Base-by-base conservation (phyloP, 2,888 invertebrate species). In the Protodeltote pygarga region DNA sequence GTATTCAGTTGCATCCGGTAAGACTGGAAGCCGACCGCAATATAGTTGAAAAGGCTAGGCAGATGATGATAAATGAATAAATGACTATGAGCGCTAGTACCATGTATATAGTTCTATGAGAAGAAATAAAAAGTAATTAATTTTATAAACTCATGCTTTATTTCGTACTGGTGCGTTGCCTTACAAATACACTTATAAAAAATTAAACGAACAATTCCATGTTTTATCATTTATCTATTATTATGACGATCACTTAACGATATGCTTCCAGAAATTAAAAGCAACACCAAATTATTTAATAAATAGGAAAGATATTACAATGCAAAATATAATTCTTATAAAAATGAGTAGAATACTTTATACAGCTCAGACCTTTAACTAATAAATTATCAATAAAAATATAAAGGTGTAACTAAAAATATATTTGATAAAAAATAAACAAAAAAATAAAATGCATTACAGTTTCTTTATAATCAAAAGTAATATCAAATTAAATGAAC, bases 141-240 rank as follows among this genome's bases (percentile, higher is more conserved):
- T 40, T 71, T 66, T 87, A 89, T 87, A 91, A 91, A 91, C 81
- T 92, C 89, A 87, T 92, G 89, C 90, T 92, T 92, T 91, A 92
- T 92, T 91, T 89, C 91, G 85, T 91, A 91, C 89, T 91, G 91
- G 91, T 92, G 91, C 91, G 86, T 87, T 86, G 81, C 81, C 90
- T 91, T 91, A 91, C 77, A 87, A 82, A 81, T 86, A 87, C 83
- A 85, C 84, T 88, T 86, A 89, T 74, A 81, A 84, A 78, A 86
- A 87, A 84, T 83, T 84, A 86, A 80, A 84, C 69, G 61, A 65
- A 75, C 60, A 69, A 52, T 54, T 59, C 41, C 59, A 62, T 65
- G 76, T 75, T 74, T 70, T 75, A 71, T 73, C 61, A 78, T 81
- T 75, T 74, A 78, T 77, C 65, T 82, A 84, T 78, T 67, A 77